Evolutionary conservation across 1,140 invertebrate species (phyloP).

Genomic region (Heliconius melpomene): DNA sequence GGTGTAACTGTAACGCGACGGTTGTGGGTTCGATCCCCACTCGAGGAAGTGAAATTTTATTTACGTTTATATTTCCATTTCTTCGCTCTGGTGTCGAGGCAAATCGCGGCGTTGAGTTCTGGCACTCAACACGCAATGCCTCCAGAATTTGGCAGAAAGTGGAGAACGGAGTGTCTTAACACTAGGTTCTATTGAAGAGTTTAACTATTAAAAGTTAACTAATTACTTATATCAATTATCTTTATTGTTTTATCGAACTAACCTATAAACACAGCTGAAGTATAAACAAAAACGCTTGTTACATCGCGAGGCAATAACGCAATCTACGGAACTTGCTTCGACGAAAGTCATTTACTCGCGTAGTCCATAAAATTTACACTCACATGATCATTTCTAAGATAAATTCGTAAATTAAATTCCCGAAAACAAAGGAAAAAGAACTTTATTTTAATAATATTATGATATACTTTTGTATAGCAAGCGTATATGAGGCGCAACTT

Average conservation of each 20-base stretch:
- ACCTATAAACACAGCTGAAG: not conserved
- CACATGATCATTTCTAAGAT: slow-evolving; percentile 71
- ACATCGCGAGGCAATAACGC: slow-evolving; percentile 48
- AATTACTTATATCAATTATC: not conserved
- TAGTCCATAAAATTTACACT: slow-evolving; percentile 70
- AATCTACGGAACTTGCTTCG: slow-evolving; percentile 41
- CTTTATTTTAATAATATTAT: slow-evolving; percentile 36
- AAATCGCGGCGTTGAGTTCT: too few relatives aligned
- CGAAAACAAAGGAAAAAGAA: slow-evolving; percentile 30
- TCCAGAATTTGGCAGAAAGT: too few relatives aligned
- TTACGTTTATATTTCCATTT: too few relatives aligned
- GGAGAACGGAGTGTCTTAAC: too few relatives aligned
- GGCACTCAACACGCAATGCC: too few relatives aligned
- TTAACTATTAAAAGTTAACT: too few relatives aligned
- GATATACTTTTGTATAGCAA: slow-evolving; percentile 36
- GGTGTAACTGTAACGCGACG: too few relatives aligned
- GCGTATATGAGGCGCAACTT: slow-evolving; percentile 53
- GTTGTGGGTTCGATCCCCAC: too few relatives aligned
- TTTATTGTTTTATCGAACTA: not conserved
- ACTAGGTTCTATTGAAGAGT: too few relatives aligned
- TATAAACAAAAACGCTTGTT: slow-evolving; percentile 30
- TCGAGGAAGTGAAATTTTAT: too few relatives aligned
- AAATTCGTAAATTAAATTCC: slow-evolving; percentile 76
- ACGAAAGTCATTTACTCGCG: slow-evolving; percentile 58
- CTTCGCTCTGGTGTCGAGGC: too few relatives aligned